Evolutionary conservation across 2,797 vertebrate genomes (phyloP), one percentile per base, ranked within the genome.

Genomic region (Sebastolobus alascanus): DNA sequence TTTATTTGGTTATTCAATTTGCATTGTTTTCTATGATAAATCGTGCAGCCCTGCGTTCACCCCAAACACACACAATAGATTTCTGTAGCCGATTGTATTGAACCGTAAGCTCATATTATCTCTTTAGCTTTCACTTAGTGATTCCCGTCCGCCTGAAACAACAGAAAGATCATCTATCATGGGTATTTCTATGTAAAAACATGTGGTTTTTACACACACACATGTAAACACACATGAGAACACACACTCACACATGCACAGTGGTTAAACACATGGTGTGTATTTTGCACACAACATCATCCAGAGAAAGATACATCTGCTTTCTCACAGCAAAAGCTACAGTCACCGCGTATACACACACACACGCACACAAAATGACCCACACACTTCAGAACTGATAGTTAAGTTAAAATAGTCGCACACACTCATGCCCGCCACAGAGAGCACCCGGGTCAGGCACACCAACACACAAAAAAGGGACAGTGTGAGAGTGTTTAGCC

Each of bases 401-500:
- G 90, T 94, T 94, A 91, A 92, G 91, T 89, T 84, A 89, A 95
- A 94, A 94, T 90, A 90, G 88, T 91, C 56, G 46, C 86, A 82
- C 87, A 84, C 84, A 88, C 83, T 86, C 79, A 60, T 75, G 81
- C 65, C 61, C 10, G 33, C 91, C 88, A 22, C 87, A 90, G 79
- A 85, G 86, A 82, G 83, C 66, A 20, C 63, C 35, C 87, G 60
- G 79, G 89, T 90, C 86, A 87, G 83, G 83, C 84, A 73, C 88
- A 87, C 33, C 63, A 89, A 71, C 85, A 89, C 89, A 86, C 84
- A 91, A 79, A 78, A 84, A 83, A 83, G 69, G 31, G 84, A 67
- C 83, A 78, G 87, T 81, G 90, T 89, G 70, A 84, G 83, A 88
- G 77, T 75, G 56, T 90, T 87, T 77, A 5, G 72, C 90, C 93